Base-by-base conservation (phyloP, 2,888 invertebrate species). In the Melanophora roralis region DNA sequence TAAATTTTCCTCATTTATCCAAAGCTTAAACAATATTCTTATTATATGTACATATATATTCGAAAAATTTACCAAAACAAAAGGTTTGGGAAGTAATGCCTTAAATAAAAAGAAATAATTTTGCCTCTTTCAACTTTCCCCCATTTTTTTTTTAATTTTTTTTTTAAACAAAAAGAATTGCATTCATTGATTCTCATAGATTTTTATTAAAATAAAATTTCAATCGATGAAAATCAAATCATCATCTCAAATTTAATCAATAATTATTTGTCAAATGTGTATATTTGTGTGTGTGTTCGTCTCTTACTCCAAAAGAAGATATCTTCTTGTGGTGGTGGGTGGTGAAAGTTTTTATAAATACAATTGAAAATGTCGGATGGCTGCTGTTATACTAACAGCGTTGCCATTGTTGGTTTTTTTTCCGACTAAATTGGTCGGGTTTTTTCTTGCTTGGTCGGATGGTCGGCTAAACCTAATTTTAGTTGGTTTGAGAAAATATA, bases 191-290 rank as follows among this genome's bases (percentile, higher is more conserved):
- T 36, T 60, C 45, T 40, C 38, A 57, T 60, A 45, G 36, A 36
- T 38, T 34, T 62, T 12, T 27, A 12, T 43, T n/a, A 32, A 49
- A 14, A 32, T 47, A 21, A 12, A 64, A 64, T 45, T 62, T 19
- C 34, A 62, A 43, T 64, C 67, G 60, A 67, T 55, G 72, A 55
- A 72, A 72, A 64, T 45, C 53, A 72, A 72, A 62, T 72, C 72
- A 72, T 62, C 62, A n/a, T n/a, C n/a, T n/a, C n/a, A 38, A 23
- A 72, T 53, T 51, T 72, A 72, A 73, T 80, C 80, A 73, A 59
- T 76, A 80, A 73, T 73, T 80, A 76, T 80, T 80, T 80, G 76
- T 80, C 80, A 80, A 76, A 64, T 57, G 47, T n/a, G n/a, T n/a
- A n/a, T n/a, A n/a, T n/a, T n/a, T n/a, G n/a, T n/a, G n/a, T n/a